Percentiles rank a stretch among this genome's conserved stretches.
Evolutionary conservation across 1,140 invertebrate genomes (phyloP).

Genomic region (Colletes latitarsis): DNA sequence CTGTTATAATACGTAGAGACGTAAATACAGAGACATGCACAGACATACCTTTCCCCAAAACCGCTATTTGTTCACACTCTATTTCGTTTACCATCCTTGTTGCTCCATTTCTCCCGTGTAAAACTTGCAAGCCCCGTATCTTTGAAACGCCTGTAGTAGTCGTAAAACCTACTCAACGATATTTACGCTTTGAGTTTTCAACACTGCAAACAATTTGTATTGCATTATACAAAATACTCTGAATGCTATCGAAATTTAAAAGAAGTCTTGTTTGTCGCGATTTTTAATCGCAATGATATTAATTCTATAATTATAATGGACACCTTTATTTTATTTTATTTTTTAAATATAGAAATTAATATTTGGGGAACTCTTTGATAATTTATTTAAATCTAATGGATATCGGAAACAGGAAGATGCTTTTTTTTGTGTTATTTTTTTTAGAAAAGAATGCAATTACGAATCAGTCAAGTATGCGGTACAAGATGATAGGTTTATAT

Average conservation of each 20-base stretch:
- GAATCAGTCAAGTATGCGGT: neutral
- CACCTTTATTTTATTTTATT: neutral
- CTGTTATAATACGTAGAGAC: constrained; percentile 12
- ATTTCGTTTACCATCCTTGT: constrained; percentile 49
- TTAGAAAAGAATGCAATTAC: too few relatives aligned
- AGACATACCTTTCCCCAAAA: constrained; percentile 50
- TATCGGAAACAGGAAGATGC: neutral
- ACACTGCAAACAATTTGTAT: neutral
- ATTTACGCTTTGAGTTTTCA: constrained; percentile 16
- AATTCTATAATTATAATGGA: neutral
- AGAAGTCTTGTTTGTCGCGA: neutral
- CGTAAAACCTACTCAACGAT: constrained; percentile 1
- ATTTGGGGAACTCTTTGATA: too few relatives aligned
- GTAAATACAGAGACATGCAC: constrained; percentile 61
- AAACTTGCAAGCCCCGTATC: constrained; percentile 10
- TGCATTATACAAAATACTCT: neutral
- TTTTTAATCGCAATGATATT: neutral
- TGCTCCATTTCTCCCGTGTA: constrained; percentile 16
- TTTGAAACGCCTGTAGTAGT: constrained; percentile 27
- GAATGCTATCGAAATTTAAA: constrained; percentile 44
- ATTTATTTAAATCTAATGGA: neutral
- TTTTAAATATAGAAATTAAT: neutral
- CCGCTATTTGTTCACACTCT: constrained; percentile 53
- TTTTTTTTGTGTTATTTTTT: neutral
- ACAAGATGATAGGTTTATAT: neutral